Conservation (phyloP, 2,113 vertebrate species). For the Nycticorax nycticorax region DNA sequence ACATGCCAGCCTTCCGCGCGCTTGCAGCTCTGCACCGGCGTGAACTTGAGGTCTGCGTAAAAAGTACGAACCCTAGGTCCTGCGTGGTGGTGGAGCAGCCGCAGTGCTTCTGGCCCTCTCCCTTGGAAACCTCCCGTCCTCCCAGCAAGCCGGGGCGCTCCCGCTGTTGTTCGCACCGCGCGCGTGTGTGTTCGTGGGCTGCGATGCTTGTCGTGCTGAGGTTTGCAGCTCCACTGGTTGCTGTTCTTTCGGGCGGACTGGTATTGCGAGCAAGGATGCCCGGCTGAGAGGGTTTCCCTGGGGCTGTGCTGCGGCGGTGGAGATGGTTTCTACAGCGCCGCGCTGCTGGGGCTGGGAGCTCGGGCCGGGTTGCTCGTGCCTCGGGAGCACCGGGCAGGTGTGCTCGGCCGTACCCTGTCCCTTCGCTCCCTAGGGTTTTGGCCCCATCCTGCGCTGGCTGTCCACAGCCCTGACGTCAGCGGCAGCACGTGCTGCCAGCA, state of each 20-base stretch:
- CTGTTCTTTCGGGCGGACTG: neutral
- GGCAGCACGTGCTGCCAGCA: rapidly evolving
- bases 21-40: rapidly evolving
- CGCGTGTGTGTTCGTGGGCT: neutral
- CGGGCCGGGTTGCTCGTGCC: rapidly evolving
- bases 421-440: neutral
- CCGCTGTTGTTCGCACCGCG: rapidly evolving
- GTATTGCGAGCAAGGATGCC: neutral
- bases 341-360: neutral
- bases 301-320: neutral
- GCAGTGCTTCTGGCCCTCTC: neutral
- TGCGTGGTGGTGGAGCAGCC: neutral
- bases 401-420: neutral
- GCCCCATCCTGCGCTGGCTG: neutral
- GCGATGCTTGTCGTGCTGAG: rapidly evolving
- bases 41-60: neutral
- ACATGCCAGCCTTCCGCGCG: rapidly evolving
- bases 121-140: neutral
- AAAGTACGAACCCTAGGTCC: rapidly evolving
- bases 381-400: neutral
- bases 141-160: neutral
- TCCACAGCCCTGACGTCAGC: neutral
- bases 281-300: neutral
- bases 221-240: neutral
- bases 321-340: neutral